These are phyloP conservation scores for Haplochromis vanheusdeni DNA, from an alignment of 2,113 vertebrate genomes.

Conservation along the genomic window DNA sequence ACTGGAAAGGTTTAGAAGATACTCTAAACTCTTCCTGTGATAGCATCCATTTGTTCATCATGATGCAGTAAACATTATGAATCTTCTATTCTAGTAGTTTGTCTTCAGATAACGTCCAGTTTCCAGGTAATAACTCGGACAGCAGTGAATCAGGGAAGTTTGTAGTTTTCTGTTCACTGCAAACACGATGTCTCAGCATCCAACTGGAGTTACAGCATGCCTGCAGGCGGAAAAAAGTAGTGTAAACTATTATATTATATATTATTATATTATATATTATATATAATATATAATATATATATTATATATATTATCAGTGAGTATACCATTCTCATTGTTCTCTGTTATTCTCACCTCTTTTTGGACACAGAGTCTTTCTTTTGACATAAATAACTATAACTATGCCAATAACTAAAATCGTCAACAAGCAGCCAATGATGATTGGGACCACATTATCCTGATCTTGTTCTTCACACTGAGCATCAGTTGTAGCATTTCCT, in stretches of 20 bases:
- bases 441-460: rapidly evolving
- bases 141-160: not conserved
- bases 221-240: not conserved
- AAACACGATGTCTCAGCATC: rapidly evolving
- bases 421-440: not conserved
- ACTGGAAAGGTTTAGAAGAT: not conserved
- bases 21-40: rapidly evolving
- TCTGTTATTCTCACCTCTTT: not conserved
- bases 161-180: not conserved
- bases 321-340: not conserved
- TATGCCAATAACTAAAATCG: not conserved
- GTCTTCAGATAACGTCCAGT: not conserved
- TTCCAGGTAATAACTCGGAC: not conserved
- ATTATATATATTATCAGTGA: not conserved
- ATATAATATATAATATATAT: not conserved
- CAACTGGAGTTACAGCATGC: rapidly evolving
- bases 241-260: not conserved
- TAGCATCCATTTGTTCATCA: not conserved
- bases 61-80: not conserved
- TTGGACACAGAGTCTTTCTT: not conserved
- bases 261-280: not conserved
- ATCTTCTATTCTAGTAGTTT: not conserved
- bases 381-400: not conserved
- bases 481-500: not conserved
- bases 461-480: not conserved